Conservation (phyloP, 2,888 invertebrate species). For the Eilema caniola region DNA sequence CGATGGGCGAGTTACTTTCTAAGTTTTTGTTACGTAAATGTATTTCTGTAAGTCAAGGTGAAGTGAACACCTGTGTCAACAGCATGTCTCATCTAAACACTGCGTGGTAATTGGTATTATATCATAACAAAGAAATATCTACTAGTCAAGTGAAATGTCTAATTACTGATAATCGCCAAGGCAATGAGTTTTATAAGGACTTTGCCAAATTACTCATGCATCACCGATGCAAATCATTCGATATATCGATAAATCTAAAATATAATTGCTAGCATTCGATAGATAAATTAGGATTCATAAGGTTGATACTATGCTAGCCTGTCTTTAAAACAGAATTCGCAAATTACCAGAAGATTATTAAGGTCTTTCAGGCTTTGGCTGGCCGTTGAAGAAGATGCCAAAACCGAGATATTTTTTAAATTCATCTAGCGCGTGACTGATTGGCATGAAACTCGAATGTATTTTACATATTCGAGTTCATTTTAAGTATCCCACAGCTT, state of each 20-base stretch:
- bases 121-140: conserved; percentile 15
- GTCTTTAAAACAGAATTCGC: background rate
- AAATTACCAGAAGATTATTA: background rate
- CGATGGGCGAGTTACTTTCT: conserved; percentile 45
- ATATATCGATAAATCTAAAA: background rate
- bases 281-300: background rate
- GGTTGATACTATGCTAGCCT: background rate
- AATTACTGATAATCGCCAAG: background rate
- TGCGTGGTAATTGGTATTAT: background rate
- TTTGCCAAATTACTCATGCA: background rate
- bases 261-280: background rate
- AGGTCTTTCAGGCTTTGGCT: background rate
- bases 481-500: too few relatives aligned
- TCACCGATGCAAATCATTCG: background rate
- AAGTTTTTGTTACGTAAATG: conserved; percentile 48
- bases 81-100: conserved; percentile 18
- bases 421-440: background rate
- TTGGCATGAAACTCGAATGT: background rate
- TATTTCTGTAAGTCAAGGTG: conserved; percentile 54
- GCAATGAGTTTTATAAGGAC: background rate
- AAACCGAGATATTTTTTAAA: background rate
- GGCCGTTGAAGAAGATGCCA: too few relatives aligned
- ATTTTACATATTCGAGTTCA: too few relatives aligned
- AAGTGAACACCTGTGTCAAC: conserved; percentile 43
- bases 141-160: background rate